Base-by-base conservation (phyloP, 2,797 vertebrate genomes). In the Leptatherina wallacei region DNA sequence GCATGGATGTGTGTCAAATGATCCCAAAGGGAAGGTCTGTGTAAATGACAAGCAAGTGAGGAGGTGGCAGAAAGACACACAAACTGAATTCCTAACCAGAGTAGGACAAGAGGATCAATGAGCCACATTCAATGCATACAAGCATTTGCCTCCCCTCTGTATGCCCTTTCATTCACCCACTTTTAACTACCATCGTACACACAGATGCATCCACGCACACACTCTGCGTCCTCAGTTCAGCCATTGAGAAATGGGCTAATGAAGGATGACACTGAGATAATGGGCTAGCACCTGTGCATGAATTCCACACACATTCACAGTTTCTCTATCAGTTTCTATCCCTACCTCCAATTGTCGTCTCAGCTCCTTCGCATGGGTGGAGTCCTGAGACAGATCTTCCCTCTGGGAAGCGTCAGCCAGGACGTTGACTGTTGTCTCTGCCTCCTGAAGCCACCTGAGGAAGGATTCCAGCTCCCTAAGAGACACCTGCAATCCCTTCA, bases 371-470 rank as follows among this genome's bases (percentile, higher is more conserved):
- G 92, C 20, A 3, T 93, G 92, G 83, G 82, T 65, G 3, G 91
- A 92, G 79, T 98, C 97, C 87, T 96, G 96, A 38, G 93, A 93
- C 33, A 95, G 87, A 57, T 95, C 94, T 87, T 98, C 97, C 84
- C 95, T 94, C 83, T 96, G 94, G 12, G 96, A 96, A 73, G 97
- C 95, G 16, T 98, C 96, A 0, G 94, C 93, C 64, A 99, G 93
- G 68, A 98, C 95, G 6, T 97, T 99, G 64, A 95, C 90, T 0
- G 97, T 97, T 0, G 96, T 96, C 90, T 99, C 98, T 0, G 96
- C 96, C 91, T 99, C 98, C 81, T 97, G 97, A 49, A 98, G 93
- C 98, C 98, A 99, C 85, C 97, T 97, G n/a, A 98, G 93, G 82
- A 98, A 98, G 77, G 91, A 93, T 86, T 99, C 98, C 75, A 99